Evolutionary conservation across 2,113 vertebrate genomes (phyloP), one percentile per base, ranked within the genome.

Genomic region (Meriones unguiculatus): DNA sequence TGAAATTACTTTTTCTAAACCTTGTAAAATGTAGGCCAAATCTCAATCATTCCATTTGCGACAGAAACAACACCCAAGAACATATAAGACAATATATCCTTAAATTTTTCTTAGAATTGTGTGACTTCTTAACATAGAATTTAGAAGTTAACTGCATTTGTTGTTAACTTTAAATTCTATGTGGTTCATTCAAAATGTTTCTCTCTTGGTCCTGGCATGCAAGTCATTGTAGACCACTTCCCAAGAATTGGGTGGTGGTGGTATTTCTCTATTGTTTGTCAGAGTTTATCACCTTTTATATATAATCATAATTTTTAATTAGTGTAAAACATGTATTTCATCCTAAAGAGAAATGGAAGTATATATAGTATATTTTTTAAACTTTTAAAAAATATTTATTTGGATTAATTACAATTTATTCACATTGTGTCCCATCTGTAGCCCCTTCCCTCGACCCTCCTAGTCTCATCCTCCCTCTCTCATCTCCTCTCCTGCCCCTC

Each of bases 11-110:
- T 95, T 65, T 87, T 65, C 28, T 9, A 30, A 92, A 87, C 0
- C 15, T 88, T 92, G 4, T 73, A 82, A 95, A 97, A 72, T 80
- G 41, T 76, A 82, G 9, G 24, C 59, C 2, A 84, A 87, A 72
- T 75, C 54, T 13, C 2, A 59, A 1, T 8, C 2, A 41, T 72
- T 78, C 25, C 69, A 13, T 76, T 78, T 82, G 15, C 1, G 76
- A 35, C 7, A 88, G 28, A 84, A 92, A 90, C 82, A 30, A 6
- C 24, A 57, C 22, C 52, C 62, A 35, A 84, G 41, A 94, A 82
- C 78, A 59, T 82, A 72, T 22, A 7, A 89, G 94, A 62, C 25
- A 41, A 64, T 10, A 90, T 62, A 18, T 64, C 73, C 52, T 96
- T 75, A 84, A 11, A 4, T 5, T 80, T 64, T 89, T 96, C 67